Percentiles rank a stretch among this genome's conserved stretches.
These are phyloP conservation scores for Buphagus erythrorhynchus DNA, from an alignment of 2,797 vertebrate species.

Conservation along the genomic window DNA sequence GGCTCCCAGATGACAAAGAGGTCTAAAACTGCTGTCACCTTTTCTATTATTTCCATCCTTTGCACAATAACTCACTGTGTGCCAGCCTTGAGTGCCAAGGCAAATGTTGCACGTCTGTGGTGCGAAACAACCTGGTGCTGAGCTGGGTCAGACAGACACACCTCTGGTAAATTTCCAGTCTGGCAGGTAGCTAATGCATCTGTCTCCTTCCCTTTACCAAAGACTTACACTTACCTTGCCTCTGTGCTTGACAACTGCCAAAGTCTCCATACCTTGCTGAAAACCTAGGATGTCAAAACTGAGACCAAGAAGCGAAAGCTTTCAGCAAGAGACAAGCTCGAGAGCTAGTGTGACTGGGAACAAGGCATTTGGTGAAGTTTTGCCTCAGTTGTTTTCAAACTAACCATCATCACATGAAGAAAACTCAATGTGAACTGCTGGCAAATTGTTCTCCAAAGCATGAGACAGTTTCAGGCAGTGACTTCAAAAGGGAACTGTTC, in stretches of 20 bases:
- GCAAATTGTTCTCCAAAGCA: neutral
- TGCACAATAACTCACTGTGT: neutral
- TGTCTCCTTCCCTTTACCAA: neutral
- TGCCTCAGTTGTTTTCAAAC: neutral
- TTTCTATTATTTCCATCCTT: neutral
- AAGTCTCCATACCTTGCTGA: neutral
- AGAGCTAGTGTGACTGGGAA: neutral
- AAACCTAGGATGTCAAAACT: neutral
- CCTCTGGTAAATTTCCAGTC: neutral
- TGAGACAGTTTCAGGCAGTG: neutral
- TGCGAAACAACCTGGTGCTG: neutral
- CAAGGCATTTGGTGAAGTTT: neutral
- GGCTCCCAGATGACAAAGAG: neutral
- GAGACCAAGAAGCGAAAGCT: neutral
- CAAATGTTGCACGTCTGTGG: rapidly evolving
- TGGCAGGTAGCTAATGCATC: neutral
- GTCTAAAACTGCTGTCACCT: neutral
- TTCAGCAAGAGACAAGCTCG: neutral
- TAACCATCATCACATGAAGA: neutral
- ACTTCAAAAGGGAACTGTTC: neutral
- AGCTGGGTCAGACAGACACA: neutral
- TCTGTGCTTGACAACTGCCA: neutral
- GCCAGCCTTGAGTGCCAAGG: neutral
- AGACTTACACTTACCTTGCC: neutral
- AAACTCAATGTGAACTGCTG: neutral